These are phyloP conservation scores for Colletes gigas DNA, from an alignment of 1,140 invertebrate species.

Conservation along the genomic window DNA sequence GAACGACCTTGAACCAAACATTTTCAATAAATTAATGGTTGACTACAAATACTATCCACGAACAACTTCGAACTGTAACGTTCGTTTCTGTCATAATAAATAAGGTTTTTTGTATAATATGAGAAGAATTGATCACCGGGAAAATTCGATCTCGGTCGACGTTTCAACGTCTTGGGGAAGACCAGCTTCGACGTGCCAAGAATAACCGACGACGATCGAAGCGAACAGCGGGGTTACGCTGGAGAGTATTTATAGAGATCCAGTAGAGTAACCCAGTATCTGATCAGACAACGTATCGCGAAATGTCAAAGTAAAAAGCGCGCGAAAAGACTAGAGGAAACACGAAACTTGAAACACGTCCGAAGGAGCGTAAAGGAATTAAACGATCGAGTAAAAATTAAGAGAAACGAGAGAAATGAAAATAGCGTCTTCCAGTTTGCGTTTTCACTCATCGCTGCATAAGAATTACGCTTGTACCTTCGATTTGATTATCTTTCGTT, in stretches of 20 bases:
- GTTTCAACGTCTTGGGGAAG: background rate
- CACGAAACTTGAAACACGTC: background rate
- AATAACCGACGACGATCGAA: background rate
- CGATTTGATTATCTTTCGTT: constrained; percentile 63
- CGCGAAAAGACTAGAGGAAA: background rate
- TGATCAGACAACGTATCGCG: constrained; percentile 1
- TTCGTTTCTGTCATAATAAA: background rate
- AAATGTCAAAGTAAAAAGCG: background rate
- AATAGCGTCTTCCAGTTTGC: constrained; percentile 67
- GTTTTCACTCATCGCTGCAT: constrained; percentile 60
- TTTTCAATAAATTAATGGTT: background rate
- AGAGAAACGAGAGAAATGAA: constrained; percentile 22
- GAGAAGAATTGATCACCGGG: background rate
- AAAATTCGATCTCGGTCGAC: background rate
- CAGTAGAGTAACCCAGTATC: constrained; percentile 24
- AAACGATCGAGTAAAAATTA: background rate
- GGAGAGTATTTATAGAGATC: constrained; percentile 16
- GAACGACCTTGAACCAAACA: no score
- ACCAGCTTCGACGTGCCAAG: background rate
- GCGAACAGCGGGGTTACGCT: background rate
- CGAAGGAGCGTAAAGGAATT: constrained; percentile 25
- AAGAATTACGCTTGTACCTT: constrained; percentile 66
- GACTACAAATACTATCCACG: background rate
- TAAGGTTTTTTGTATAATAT: background rate
- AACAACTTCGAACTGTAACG: no score